Base-by-base conservation (phyloP, 2,797 vertebrate species). In the Ataeniobius toweri region DNA sequence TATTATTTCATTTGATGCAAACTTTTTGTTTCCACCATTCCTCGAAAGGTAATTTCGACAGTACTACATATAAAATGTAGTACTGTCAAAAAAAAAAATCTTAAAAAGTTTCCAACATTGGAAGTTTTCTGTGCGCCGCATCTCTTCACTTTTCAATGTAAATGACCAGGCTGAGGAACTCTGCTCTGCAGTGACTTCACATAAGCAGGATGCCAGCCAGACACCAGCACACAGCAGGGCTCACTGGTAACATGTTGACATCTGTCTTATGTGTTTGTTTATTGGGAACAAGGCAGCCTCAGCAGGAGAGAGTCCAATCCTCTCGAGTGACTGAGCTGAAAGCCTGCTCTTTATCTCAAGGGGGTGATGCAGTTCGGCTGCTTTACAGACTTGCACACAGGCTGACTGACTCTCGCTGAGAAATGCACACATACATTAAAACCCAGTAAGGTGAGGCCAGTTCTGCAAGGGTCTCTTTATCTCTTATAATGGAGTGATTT, bases 251-350 rank as follows among this genome's bases (percentile, higher is more conserved):
- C 67, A 44, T 85, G 88, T 81, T 90, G 90, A 92, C 90, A 91
- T 91, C 87, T 92, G 89, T 88, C 91, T 85, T 86, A 77, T 80
- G 83, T 83, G 91, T 89, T 93, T 92, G 85, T 90, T 90, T 91
- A 85, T 89, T 68, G 16, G 75, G 79, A 90, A 85, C 83, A 83
- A 81, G 83, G 83, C 80, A 61, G 82, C 80, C 67, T 50, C 83
- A 76, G 71, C 79, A 8, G 85, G 86, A 86, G 81, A 83, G 78
- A 81, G 87, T 78, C 71, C 50, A 70, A 59, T 79, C 50, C 75
- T 85, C 83, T 82, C 84, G 76, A 84, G 76, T 69, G 81, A 86
- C 78, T 63, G 82, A 80, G 87, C 70, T 53, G 71, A 76, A 82
- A 83, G 73, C 82, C 77, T 22, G 41, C 76, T 81, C 78, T 80